These are phyloP conservation scores for Drosophila quadrilineata DNA, from an alignment of 1,140 invertebrate species.

Conservation along the genomic window DNA sequence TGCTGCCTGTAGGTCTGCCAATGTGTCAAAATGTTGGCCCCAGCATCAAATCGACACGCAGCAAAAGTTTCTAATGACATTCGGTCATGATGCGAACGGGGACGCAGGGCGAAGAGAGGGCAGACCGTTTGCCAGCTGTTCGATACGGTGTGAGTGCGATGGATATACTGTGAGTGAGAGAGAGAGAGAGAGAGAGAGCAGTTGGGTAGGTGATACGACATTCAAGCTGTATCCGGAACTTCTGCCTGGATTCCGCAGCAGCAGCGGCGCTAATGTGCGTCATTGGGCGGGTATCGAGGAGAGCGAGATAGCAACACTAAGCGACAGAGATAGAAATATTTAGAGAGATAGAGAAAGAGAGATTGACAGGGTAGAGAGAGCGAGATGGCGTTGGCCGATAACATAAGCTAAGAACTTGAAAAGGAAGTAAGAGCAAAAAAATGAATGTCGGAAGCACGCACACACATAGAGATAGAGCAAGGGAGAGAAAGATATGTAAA, in stretches of 20 bases:
- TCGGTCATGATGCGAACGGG: constrained; percentile 7
- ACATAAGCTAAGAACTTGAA: neutral
- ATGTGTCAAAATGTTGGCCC: constrained; percentile 66
- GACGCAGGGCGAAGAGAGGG: no score
- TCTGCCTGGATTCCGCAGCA: constrained; percentile 20
- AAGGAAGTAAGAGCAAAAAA: constrained; percentile 2
- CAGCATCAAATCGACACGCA: constrained; percentile 48
- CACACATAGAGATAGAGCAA: neutral
- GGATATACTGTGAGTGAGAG: neutral
- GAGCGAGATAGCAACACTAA: neutral
- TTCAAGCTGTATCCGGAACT: constrained; percentile 36
- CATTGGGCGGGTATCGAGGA: constrained; percentile 7
- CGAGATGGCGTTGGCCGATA: neutral
- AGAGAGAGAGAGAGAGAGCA: neutral
- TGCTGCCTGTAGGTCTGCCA: constrained; percentile 31
- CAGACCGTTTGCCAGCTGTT: no score
- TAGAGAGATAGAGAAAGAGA: neutral
- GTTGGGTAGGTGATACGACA: constrained; percentile 5
- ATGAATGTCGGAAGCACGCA: constrained; percentile 13
- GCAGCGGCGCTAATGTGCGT: constrained; percentile 33
- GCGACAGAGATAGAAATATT: neutral
- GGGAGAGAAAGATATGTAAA: neutral
- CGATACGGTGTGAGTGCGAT: no score
- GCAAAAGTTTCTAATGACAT: constrained; percentile 50
- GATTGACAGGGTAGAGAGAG: neutral